These are phyloP conservation scores for Megaceryle torquata DNA, from an alignment of 2,113 vertebrate species.

Conservation along the genomic window DNA sequence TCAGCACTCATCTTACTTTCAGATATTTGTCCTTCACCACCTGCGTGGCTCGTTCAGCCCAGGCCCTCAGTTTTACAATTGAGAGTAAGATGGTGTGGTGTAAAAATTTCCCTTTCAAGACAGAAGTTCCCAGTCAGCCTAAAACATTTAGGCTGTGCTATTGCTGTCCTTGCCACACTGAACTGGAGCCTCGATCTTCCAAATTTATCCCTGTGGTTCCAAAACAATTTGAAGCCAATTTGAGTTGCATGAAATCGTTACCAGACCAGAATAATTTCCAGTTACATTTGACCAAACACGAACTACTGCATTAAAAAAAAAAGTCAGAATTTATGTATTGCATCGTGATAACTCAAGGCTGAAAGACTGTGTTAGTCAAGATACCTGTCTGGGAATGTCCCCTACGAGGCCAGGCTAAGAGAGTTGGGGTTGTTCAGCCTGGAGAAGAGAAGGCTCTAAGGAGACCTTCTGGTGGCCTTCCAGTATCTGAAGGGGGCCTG, in stretches of 20 bases:
- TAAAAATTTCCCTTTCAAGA: not conserved
- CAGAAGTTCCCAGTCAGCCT: not conserved
- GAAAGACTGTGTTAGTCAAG: rapidly evolving
- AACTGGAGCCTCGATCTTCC: not conserved
- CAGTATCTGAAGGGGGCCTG: too few relatives aligned
- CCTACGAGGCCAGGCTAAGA: too few relatives aligned
- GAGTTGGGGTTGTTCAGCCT: too few relatives aligned
- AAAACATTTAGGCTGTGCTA: not conserved
- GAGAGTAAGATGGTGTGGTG: not conserved
- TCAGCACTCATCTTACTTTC: too few relatives aligned
- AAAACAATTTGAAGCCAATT: not conserved
- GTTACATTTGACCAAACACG: not conserved
- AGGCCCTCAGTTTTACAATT: not conserved
- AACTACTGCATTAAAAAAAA: not conserved
- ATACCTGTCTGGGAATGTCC: not conserved
- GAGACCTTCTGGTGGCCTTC: too few relatives aligned
- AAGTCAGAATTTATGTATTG: not conserved
- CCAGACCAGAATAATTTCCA: not conserved
- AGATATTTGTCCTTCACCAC: not conserved
- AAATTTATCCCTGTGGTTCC: not conserved
- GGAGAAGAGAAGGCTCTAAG: too few relatives aligned
- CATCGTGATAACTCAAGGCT: not conserved
- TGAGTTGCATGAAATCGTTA: not conserved
- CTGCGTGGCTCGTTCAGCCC: not conserved
- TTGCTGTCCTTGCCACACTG: not conserved